phyloP scores from a whole-genome alignment of 2,888 invertebrate species.

The Empis livida region DNA sequence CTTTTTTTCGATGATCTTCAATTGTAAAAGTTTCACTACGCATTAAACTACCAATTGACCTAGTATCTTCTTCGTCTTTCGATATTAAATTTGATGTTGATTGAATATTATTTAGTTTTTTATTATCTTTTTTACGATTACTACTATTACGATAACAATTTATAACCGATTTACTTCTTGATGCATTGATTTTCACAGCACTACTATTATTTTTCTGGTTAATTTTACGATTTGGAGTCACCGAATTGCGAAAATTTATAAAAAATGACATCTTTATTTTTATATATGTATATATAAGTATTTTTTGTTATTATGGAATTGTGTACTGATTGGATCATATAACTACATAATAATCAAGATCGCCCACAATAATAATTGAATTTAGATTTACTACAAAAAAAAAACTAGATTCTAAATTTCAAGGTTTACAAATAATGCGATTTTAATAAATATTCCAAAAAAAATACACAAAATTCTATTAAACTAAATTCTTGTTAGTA shows the following conservation, averaged over 20 bases:
- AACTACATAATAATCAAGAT: background rate
- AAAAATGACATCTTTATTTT: background rate
- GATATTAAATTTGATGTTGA: no score
- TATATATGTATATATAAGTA: no score
- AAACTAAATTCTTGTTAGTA: no score
- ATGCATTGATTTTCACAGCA: no score
- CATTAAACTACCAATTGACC: background rate
- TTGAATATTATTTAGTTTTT: background rate
- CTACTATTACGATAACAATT: background rate
- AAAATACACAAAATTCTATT: no score
- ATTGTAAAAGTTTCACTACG: constrained; percentile 33
- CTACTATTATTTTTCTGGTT: no score
- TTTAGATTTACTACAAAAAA: background rate
- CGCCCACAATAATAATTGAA: background rate
- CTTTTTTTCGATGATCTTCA: constrained; percentile 16
- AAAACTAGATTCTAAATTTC: background rate
- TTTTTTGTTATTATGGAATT: background rate
- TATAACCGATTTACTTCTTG: background rate
- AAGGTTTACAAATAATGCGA: no score
- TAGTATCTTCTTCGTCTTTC: background rate
- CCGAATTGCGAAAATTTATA: no score
- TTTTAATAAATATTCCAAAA: no score
- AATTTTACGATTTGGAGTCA: no score
- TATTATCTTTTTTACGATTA: background rate
- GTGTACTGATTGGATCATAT: background rate